Conservation (phyloP, 2,888 invertebrate genomes). For the Caenorhabditis afra region DNA sequence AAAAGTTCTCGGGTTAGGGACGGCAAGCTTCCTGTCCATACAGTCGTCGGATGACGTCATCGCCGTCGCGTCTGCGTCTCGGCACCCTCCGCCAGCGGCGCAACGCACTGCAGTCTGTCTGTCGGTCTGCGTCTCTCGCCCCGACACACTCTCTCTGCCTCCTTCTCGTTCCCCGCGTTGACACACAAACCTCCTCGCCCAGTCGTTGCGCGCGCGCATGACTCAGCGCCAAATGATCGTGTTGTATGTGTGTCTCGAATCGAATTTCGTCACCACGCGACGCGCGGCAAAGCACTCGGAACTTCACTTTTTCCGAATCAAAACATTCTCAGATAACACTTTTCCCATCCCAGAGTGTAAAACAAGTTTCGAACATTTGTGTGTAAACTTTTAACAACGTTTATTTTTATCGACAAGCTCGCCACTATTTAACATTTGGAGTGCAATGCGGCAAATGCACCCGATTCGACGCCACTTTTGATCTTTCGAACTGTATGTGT, state of each 20-base stretch:
- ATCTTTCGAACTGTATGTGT: no score
- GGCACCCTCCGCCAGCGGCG: background rate
- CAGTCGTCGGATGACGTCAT: conserved; percentile 52
- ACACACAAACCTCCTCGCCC: conserved; percentile 38
- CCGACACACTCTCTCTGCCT: conserved; percentile 16
- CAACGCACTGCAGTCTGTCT: no score
- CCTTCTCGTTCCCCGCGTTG: conserved; percentile 25
- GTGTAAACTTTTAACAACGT: no score
- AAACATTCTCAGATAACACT: no score
- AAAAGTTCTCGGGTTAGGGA: conserved; percentile 21
- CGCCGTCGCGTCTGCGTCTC: conserved; percentile 7
- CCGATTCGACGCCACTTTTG: no score
- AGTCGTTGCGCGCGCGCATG: conserved; percentile 50
- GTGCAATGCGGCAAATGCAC: no score
- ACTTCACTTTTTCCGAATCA: no score
- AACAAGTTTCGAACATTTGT: no score
- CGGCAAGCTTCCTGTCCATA: conserved; percentile 42
- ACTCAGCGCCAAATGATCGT: conserved; percentile 60
- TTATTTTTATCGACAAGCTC: no score
- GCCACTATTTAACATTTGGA: no score
- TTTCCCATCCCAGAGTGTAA: no score
- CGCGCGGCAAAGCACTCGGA: no score
- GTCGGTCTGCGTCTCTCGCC: conserved; percentile 7
- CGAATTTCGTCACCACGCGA: conserved; percentile 37
- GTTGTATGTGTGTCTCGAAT: conserved; percentile 44